Conservation (phyloP, 2,888 invertebrate species). For the Nomada ruficornis region DNA sequence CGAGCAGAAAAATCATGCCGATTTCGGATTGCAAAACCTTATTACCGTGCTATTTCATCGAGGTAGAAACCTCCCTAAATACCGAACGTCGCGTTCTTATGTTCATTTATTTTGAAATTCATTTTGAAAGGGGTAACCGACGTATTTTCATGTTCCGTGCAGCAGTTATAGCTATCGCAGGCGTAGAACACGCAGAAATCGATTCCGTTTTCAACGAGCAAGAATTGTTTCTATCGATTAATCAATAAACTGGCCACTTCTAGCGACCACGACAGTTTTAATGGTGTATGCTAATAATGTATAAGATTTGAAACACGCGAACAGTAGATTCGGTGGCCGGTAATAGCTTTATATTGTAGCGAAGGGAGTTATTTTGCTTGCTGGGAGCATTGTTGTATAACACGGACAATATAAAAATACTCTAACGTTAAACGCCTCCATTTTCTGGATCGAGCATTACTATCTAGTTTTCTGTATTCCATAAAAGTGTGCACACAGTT, state of each 20-base stretch:
- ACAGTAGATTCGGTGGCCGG: slow-evolving; percentile 29
- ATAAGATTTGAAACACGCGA: slow-evolving; percentile 67
- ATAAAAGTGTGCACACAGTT: no score
- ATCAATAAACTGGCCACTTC: slow-evolving; percentile 68
- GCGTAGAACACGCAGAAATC: neutral
- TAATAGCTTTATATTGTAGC: neutral
- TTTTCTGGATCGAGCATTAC: no score
- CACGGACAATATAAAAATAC: neutral
- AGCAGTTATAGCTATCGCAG: neutral
- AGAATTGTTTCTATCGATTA: slow-evolving; percentile 63
- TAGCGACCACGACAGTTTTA: slow-evolving; percentile 56
- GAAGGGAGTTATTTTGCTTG: neutral
- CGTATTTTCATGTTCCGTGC: no score
- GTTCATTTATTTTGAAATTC: neutral
- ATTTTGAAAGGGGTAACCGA: no score
- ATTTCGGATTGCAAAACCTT: slow-evolving; percentile 22
- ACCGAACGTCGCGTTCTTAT: neutral
- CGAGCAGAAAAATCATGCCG: neutral
- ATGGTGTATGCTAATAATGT: slow-evolving; percentile 41
- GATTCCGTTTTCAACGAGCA: neutral
- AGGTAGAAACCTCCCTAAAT: neutral
- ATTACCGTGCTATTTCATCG: slow-evolving; percentile 11
- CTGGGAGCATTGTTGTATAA: no score
- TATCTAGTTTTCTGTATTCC: no score
- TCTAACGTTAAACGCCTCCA: no score